Conservation (phyloP, 2,113 vertebrate genomes). For the Serinus canaria region DNA sequence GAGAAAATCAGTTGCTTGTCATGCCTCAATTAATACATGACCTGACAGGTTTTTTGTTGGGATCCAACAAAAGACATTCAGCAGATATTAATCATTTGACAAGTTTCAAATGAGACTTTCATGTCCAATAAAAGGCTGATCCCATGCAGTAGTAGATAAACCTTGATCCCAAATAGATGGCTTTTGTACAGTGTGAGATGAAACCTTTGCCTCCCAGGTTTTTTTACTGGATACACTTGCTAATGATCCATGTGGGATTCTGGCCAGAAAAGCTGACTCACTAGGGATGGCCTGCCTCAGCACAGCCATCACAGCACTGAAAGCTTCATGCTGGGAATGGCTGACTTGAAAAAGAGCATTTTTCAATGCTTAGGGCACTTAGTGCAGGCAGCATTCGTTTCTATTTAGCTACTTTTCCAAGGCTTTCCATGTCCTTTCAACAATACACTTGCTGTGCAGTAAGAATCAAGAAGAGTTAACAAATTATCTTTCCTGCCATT, state of each 20-base stretch:
- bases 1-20: neutral
- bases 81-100: neutral
- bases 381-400: neutral
- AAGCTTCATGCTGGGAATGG: neutral
- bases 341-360: neutral
- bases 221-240: neutral
- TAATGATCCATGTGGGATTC: neutral
- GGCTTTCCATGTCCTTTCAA: neutral
- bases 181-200: neutral
- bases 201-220: neutral
- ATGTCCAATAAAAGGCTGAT: neutral
- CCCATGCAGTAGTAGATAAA: neutral
- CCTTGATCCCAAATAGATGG: neutral
- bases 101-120: neutral
- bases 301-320: neutral
- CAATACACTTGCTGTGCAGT: neutral
- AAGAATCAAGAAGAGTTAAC: neutral
- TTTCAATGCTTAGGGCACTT: neutral
- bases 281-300: neutral
- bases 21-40: neutral
- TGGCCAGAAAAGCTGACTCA: conserved; percentile 17
- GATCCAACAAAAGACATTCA: neutral
- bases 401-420: neutral
- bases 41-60: neutral
- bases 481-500: neutral